Evolutionary conservation across 2,797 vertebrate species (phyloP), one percentile per base, ranked within the genome.

Genomic region (Synanceia verrucosa): DNA sequence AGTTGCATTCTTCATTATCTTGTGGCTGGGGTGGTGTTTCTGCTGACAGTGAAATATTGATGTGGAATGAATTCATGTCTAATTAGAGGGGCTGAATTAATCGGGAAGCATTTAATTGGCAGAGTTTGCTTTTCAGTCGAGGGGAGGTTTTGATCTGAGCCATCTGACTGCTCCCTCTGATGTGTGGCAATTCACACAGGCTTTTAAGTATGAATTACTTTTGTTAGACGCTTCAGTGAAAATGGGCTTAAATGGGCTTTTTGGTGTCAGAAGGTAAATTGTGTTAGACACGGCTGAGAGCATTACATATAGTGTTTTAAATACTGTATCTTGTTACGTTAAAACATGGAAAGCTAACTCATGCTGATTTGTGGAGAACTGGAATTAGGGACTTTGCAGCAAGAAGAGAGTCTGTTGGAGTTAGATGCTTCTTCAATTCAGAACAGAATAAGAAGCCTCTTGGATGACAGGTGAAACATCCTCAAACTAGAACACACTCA

Each of bases 81-180:
- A 91, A 93, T 93, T 93, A 92, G 83, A 85, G 70, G 47, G 76
- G 84, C 86, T 89, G 90, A 90, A 92, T 92, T 92, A 93, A 93
- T 92, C 78, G 69, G 87, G 79, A 91, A 87, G 84, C 76, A 48
- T 92, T 92, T 93, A 90, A 93, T 93, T 92, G 93, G 88, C 69
- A 34, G 80, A 85, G 82, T 85, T 89, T 89, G 88, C 84, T 82
- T 87, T 89, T 86, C 83, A 83, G 83, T 72, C 9, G 63, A 82
- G 78, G 70, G 67, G 68, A 87, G 88, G 86, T 88, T 92, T 87
- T 89, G 89, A 90, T 89, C 85, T 58, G 63, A 80, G 86, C 82
- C 91, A 92, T 92, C 91, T 90, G 90, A 79, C 55, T 65, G 63
- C 39, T 85, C 62, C 62, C 79, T 85, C 85, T 72, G 83, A 89